phyloP scores from a whole-genome alignment of 2,888 invertebrate genomes.

The Acrocera orbiculus region DNA sequence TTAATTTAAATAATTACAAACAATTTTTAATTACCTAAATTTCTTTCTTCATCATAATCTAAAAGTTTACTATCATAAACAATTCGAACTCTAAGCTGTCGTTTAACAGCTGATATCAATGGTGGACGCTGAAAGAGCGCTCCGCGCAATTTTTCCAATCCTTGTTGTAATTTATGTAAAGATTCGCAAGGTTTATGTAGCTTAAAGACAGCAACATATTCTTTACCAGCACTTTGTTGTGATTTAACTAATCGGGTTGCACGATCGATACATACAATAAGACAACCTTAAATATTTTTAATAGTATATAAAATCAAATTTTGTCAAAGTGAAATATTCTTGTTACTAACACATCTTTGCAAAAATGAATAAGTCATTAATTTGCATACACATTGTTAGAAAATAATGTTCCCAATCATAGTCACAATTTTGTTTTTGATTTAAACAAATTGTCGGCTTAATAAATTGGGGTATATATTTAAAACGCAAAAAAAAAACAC shows the following conservation, averaged over 20 bases:
- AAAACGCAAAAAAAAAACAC: not conserved
- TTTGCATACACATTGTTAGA: constrained; percentile 26
- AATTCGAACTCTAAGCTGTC: constrained; percentile 87
- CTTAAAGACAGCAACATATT: constrained; percentile 93
- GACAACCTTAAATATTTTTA: constrained; percentile 50
- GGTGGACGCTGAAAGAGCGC: constrained; percentile 97
- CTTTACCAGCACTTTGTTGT: constrained; percentile 97
- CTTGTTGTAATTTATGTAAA: constrained; percentile 41
- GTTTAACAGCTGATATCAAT: constrained; percentile 96
- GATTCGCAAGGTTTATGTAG: constrained; percentile 79
- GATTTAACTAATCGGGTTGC: constrained; percentile 95
- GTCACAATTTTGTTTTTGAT: constrained; percentile 17
- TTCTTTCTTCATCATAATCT: constrained; percentile 71
- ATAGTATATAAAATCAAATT: constrained; percentile 3
- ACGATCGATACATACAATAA: constrained; percentile 94
- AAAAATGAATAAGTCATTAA: constrained; percentile 1
- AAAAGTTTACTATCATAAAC: constrained; percentile 87
- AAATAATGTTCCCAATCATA: constrained; percentile 28
- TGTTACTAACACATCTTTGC: constrained; percentile 13
- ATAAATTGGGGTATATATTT: constrained; percentile 9
- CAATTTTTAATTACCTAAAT: constrained; percentile 68
- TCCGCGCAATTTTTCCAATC: constrained; percentile 78
- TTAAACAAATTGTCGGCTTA: constrained; percentile 13
- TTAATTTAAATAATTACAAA: too few relatives aligned
- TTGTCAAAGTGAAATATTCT: not conserved